These are phyloP conservation scores for Ptilonorhynchus violaceus DNA, from an alignment of 2,113 vertebrate species.

Conservation along the genomic window DNA sequence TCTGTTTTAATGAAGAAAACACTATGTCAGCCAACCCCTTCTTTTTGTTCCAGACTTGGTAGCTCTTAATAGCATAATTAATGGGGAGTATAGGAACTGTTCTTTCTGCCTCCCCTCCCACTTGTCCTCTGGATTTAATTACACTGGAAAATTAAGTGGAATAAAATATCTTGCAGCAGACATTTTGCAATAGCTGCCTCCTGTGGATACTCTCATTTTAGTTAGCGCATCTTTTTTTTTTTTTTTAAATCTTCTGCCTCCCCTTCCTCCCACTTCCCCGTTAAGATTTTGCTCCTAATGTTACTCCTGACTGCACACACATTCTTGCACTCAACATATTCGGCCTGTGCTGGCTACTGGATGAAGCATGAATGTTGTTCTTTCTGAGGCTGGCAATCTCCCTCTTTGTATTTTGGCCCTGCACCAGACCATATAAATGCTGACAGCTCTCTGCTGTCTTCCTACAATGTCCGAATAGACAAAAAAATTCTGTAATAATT, in stretches of 20 bases:
- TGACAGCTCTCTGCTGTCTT: neutral
- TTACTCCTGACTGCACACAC: neutral
- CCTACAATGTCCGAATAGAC: neutral
- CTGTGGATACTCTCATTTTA: conserved; percentile 1
- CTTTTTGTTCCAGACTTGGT: neutral
- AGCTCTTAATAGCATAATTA: conserved; percentile 10
- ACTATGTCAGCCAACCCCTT: neutral
- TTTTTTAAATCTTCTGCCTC: neutral
- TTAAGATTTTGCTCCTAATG: neutral
- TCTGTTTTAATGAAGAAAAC: neutral
- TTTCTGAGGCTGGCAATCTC: neutral
- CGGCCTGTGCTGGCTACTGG: neutral
- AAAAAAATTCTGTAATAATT: neutral
- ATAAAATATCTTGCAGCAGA: conserved; percentile 13
- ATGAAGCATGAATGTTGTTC: neutral
- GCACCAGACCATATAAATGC: neutral
- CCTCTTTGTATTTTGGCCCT: neutral
- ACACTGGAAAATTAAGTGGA: conserved; percentile 28
- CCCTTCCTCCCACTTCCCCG: neutral
- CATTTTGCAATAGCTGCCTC: conserved; percentile 2
- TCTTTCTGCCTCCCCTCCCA: neutral
- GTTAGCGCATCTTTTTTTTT: neutral
- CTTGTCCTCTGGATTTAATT: conserved; percentile 40
- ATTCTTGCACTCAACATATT: neutral
- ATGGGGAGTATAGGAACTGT: neutral